Percentiles rank a stretch among this genome's conserved stretches.
phyloP scores from a whole-genome alignment of 2,113 vertebrate genomes.

The Zosterops borbonicus region DNA sequence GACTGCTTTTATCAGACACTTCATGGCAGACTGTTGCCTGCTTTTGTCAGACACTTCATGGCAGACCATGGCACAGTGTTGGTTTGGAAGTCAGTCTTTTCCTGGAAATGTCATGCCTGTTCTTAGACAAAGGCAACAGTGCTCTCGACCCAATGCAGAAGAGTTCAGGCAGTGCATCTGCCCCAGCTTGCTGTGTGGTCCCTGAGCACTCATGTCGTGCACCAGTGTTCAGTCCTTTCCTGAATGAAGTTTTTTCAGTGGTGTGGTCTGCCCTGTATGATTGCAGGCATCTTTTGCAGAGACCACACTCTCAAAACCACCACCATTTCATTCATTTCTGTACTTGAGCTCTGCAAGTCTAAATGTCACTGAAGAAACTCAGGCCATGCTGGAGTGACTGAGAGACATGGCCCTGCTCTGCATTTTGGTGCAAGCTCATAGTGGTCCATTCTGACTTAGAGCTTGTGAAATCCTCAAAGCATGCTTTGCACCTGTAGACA shows the following conservation, averaged over 20 bases:
- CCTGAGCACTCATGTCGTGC: accelerated
- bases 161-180: not conserved
- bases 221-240: not conserved
- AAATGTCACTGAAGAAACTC: not conserved
- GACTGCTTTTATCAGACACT: not conserved
- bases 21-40: not conserved
- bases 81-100: not conserved
- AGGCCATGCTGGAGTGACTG: not conserved
- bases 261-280: not conserved
- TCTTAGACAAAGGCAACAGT: not conserved
- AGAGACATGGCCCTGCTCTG: not conserved
- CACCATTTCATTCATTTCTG: not conserved
- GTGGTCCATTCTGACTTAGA: not conserved
- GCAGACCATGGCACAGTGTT: not conserved
- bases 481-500: not conserved
- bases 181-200: not conserved
- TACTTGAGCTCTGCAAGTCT: not conserved
- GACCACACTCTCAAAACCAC: not conserved
- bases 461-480: not conserved
- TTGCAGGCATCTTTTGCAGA: not conserved
- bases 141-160: accelerated
- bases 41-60: not conserved
- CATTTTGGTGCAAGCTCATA: not conserved
- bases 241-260: not conserved
- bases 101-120: not conserved